Evolutionary conservation across 2,888 invertebrate species (phyloP).

Genomic region (Pollenia angustigena): DNA sequence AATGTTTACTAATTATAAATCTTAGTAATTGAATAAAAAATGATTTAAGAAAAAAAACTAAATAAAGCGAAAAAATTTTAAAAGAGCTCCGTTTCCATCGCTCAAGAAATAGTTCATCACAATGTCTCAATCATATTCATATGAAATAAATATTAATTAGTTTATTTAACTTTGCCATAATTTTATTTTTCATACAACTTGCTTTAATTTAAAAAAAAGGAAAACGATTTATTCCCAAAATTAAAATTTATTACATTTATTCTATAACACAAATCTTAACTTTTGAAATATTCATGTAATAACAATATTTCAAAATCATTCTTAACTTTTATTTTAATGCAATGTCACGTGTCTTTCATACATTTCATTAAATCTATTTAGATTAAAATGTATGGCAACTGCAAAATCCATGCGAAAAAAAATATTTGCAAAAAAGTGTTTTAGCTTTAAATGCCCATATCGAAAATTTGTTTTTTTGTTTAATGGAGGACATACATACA

Average conservation of each 20-base stretch:
- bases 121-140: too few species aligned
- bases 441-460: neutral
- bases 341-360: conserved; percentile 60
- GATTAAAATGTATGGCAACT: conserved; percentile 35
- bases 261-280: neutral
- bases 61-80: too few species aligned
- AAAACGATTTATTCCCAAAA: neutral
- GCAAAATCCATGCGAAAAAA: conserved; percentile 58
- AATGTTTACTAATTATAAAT: too few species aligned
- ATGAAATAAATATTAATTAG: too few species aligned
- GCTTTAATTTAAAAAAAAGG: neutral
- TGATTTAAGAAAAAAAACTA: neutral
- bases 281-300: neutral
- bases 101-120: too few species aligned
- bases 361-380: neutral
- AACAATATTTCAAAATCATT: neutral
- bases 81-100: too few species aligned
- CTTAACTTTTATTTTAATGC: neutral
- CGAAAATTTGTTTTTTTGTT: neutral
- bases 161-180: too few species aligned
- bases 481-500: too few species aligned
- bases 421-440: conserved; percentile 46
- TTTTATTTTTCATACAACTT: neutral
- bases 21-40: neutral
- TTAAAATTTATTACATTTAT: conserved; percentile 28